Evolutionary conservation across 2,797 vertebrate genomes (phyloP), one percentile per base, ranked within the genome.

Genomic region (Pseudochromis fuscus): DNA sequence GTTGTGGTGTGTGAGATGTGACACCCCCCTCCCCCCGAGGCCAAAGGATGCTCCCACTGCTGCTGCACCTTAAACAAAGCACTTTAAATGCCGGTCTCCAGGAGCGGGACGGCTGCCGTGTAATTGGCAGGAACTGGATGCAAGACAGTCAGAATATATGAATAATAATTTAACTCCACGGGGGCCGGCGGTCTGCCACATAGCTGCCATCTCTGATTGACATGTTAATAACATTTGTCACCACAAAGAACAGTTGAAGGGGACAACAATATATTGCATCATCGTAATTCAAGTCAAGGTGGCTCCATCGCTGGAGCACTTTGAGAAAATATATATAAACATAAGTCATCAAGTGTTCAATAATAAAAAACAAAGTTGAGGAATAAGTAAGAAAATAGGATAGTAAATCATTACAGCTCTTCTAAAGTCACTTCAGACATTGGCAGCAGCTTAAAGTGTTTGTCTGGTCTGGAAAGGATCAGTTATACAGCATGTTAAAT

Each of bases 111-210:
- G 4, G 37, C 59, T 62, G 45, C 53, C 21, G 7, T 67, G 58
- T 69, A 67, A 84, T 65, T 86, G 69, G 58, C 51, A 60, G 70
- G 58, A 76, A 65, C n/a, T 62, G 67, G 51, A 84, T 62, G 72
- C 64, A 73, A 53, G 38, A 72, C 51, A 71, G 75, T 71, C 62
- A 46, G 82, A 87, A 81, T 77, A 79, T 57, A 87, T 91, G 67
- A 89, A 91, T 86, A 89, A 91, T 86, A 85, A 76, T 62, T 87
- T 33, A 84, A 52, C 37, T 77, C 49, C 62, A 33, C 6, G 40
- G 83, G 58, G 70, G 52, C 57, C 50, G 79, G 25, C 27, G 18
- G 40, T 49, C 73, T 71, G 79, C 83, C 75, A 75, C 67, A 69
- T 23, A 60, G 69, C 48, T 75, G 77, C 53, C 72, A 57, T 53